Evolutionary conservation across 92 coral and sea anemone species (phyloP).

Genomic region (Bergia puertoricense): DNA sequence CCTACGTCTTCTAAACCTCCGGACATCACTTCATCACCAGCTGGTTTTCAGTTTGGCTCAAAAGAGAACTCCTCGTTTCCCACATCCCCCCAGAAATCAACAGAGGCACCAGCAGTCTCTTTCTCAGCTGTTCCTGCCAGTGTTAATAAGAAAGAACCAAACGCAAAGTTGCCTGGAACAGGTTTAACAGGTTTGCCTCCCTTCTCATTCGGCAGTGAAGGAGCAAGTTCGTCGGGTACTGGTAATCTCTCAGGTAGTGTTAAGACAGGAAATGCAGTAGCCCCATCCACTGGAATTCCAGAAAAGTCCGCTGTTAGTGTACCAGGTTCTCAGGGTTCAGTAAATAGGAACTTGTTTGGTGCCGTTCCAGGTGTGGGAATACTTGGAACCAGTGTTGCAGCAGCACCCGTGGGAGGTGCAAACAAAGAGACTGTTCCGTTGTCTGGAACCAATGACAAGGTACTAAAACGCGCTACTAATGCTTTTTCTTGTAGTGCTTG

Average conservation of each 20-base stretch:
- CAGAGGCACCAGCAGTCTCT: neutral
- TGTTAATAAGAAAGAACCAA: conserved; percentile 9
- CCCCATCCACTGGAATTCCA: neutral
- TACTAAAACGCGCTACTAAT: neutral
- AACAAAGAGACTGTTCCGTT: neutral
- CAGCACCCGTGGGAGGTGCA: neutral
- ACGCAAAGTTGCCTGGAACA: neutral
- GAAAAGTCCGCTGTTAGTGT: neutral
- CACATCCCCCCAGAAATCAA: neutral
- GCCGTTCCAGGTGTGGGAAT: neutral
- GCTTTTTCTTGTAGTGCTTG: neutral
- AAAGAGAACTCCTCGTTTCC: neutral
- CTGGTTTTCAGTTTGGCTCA: conserved; percentile 1
- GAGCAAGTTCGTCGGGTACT: neutral
- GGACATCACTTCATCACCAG: neutral
- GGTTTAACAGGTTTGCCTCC: conserved; percentile 37
- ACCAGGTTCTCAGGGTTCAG: neutral
- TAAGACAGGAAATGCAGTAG: neutral
- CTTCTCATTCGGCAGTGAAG: neutral
- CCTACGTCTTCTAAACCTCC: conserved; percentile 12
- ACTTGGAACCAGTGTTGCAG: neutral
- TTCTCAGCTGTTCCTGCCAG: neutral
- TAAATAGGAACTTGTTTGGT: conserved; percentile 7
- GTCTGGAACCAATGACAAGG: neutral
- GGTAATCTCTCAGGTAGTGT: neutral